Conservation (phyloP, 2,113 vertebrate species). For the Colius striatus region DNA sequence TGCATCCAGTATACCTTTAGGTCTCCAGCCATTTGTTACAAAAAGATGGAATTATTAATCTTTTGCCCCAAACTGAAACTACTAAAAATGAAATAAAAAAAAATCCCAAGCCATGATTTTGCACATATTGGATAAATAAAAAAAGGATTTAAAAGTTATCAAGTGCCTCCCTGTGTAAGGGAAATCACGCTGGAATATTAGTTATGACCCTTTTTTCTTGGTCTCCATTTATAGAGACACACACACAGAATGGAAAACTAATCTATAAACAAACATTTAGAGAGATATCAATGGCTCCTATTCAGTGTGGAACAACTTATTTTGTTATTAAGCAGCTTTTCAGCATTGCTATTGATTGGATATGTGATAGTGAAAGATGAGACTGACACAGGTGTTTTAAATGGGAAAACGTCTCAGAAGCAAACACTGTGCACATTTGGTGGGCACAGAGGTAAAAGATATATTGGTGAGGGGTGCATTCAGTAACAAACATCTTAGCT, state of each 20-base stretch:
- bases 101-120: background rate
- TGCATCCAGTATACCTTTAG: background rate
- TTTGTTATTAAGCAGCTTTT: conserved; percentile 65
- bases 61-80: background rate
- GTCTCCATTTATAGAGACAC: background rate
- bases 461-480: background rate
- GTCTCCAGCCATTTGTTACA: background rate
- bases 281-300: conserved; percentile 42
- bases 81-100: background rate
- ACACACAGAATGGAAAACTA: conserved; percentile 9
- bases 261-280: conserved; percentile 49
- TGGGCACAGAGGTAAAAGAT: background rate
- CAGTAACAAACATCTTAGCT: background rate
- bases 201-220: background rate
- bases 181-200: background rate
- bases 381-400: background rate
- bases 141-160: background rate
- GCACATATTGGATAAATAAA: background rate
- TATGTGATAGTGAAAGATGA: conserved; percentile 22
- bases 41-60: background rate
- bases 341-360: conserved; percentile 45
- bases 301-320: conserved; percentile 9
- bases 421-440: background rate
- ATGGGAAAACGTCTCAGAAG: background rate
- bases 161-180: background rate